Evolutionary conservation across 2,888 invertebrate genomes (phyloP), one percentile per base, ranked within the genome.

Genomic region (Amphipoea lucens): DNA sequence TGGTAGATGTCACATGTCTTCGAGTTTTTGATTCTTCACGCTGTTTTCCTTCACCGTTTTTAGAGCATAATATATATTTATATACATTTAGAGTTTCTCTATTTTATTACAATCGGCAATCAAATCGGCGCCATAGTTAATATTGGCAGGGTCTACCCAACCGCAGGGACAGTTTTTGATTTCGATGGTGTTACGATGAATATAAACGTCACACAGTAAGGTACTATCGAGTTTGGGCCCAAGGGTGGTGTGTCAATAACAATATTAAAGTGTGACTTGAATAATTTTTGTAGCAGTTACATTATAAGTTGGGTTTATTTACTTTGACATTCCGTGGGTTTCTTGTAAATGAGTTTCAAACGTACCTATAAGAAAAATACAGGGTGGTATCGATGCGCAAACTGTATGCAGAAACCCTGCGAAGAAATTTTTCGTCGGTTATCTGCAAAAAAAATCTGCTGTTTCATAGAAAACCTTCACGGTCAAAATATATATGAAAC

Each of bases 231-330:
- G 51, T 65, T 70, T 42, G 14, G 63, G 23, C 69, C 60, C 65
- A 51, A 29, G 82, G 23, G 73, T 45, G 11, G n/a, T 29, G 42
- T 62, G 69, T 84, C 80, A 79, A 79, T 65, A 66, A 73, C 29
- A 60, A 11, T 78, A 78, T 67, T 83, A 76, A 83, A 83, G 5
- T 83, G 81, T 77, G 83, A 83, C 62, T 51, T 17, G 77, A 81
- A 76, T 81, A 66, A 74, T 80, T 2, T 81, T 51, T 45, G 23
- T 17, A 7, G 36, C 4, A 45, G 14, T 63, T 48, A 45, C 40
- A 48, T 3, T 51, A 4, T 42, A 17, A n/a, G 20, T 65, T 65
- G 5, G 23, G 12, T 66, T 54, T n/a, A 54, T 66, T 79, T 63
- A 20, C 4, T 77, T 48, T 76, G 45, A 42, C 4, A 29, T 51